These are phyloP conservation scores for Apteryx mantelli DNA, from an alignment of 2,113 vertebrate genomes.

Conservation along the genomic window DNA sequence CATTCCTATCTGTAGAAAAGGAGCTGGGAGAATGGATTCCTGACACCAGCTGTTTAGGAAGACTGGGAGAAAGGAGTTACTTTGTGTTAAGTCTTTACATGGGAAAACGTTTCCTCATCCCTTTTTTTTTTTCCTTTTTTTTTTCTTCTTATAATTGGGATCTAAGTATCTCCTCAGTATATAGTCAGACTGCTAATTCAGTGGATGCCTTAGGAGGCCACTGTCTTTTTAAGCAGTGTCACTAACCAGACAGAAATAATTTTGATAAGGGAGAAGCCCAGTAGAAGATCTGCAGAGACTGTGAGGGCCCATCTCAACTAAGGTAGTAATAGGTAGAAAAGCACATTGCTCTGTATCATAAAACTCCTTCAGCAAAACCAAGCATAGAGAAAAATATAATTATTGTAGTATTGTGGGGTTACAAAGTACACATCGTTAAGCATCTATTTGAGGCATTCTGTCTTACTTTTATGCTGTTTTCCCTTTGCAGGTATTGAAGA, in stretches of 20 bases:
- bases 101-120: not conserved
- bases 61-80: not conserved
- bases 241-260: not conserved
- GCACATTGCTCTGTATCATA: not conserved
- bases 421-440: not conserved
- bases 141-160: not conserved
- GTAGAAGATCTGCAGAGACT: not conserved
- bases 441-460: not conserved
- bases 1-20: not conserved
- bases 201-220: not conserved
- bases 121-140: not conserved
- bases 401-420: not conserved
- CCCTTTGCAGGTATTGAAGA: constrained; percentile 84
- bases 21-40: not conserved
- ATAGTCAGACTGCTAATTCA: not conserved
- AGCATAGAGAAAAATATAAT: not conserved
- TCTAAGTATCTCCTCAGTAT: not conserved
- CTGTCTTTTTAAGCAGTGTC: not conserved
- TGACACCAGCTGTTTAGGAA: not conserved
- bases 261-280: not conserved
- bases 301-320: not conserved
- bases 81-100: not conserved
- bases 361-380: not conserved
- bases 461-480: not conserved
- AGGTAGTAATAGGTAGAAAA: not conserved